Percentiles rank a stretch among this genome's conserved stretches.
Conservation (phyloP, 2,888 invertebrate genomes). For the Agrochola macilenta region DNA sequence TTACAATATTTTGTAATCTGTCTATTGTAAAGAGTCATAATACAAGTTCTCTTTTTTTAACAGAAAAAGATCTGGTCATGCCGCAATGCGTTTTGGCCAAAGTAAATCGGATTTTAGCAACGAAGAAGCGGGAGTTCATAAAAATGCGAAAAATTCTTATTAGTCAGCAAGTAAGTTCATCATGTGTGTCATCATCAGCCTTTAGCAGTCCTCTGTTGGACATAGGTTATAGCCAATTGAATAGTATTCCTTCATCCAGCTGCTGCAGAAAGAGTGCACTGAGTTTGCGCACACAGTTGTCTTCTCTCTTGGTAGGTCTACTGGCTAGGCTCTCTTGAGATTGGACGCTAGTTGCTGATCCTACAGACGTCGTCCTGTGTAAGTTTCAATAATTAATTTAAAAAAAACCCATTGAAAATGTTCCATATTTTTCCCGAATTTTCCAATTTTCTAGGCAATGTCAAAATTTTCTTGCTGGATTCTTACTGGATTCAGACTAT, state of each 20-base stretch:
- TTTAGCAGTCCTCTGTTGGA: not conserved
- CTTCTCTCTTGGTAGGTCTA: not conserved
- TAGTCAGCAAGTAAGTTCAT: conserved; percentile 77
- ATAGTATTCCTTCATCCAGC: not conserved
- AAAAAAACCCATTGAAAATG: not conserved
- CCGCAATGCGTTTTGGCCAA: conserved; percentile 79
- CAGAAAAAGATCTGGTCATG: conserved; percentile 76
- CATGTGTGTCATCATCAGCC: not conserved
- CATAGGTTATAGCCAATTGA: not conserved
- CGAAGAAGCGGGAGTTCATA: conserved; percentile 83
- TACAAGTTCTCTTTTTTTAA: not conserved
- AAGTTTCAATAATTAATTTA: not conserved
- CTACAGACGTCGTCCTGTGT: not conserved
- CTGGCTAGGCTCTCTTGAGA: not conserved
- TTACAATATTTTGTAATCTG: too few relatives aligned
- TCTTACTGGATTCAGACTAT: not conserved
- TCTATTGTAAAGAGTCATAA: too few relatives aligned
- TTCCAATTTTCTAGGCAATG: not conserved
- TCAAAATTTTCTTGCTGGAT: too few relatives aligned
- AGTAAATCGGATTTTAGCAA: conserved; percentile 75
- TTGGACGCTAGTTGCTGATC: not conserved
- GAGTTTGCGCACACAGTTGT: not conserved
- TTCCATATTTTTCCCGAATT: not conserved
- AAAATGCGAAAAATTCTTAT: conserved; percentile 80
- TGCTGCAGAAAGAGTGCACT: not conserved